Evolutionary conservation across 1,140 invertebrate genomes (phyloP).

Genomic region (Neomicropteryx cornuta): DNA sequence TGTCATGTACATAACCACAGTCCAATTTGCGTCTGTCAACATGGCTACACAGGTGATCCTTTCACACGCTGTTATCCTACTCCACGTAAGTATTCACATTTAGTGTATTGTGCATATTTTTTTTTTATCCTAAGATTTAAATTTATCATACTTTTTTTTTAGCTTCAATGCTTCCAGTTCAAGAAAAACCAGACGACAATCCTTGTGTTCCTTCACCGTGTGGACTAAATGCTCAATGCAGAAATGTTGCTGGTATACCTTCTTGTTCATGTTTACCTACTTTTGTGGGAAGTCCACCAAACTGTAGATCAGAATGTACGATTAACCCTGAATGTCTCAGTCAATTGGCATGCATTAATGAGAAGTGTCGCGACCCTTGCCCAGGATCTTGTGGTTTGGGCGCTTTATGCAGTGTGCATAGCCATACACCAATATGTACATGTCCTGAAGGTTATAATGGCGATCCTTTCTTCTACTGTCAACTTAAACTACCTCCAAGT

Average conservation of each 20-base stretch:
- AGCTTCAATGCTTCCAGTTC: constrained; percentile 17
- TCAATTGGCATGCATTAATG: constrained; percentile 69
- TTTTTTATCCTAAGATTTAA: constrained; percentile 45
- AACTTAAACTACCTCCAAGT: constrained; percentile 34
- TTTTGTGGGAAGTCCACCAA: constrained; percentile 57
- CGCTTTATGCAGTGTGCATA: constrained; percentile 66
- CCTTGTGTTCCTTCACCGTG: constrained; percentile 72
- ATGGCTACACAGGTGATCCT: constrained; percentile 58
- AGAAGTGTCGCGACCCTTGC: constrained; percentile 77
- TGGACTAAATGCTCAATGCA: constrained; percentile 72
- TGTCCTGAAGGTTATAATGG: constrained; percentile 60
- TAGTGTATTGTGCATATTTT: constrained; percentile 50
- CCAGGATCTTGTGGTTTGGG: constrained; percentile 71
- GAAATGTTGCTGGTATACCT: constrained; percentile 59
- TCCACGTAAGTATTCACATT: constrained; percentile 45
- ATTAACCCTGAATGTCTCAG: constrained; percentile 69
- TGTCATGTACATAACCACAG: constrained; percentile 68
- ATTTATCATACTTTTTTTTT: constrained; percentile 49
- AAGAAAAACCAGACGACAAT: constrained; percentile 39
- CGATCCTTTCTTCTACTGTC: constrained; percentile 59
- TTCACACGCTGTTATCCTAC: constrained; percentile 41
- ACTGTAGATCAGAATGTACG: constrained; percentile 70
- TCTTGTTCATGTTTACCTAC: constrained; percentile 63
- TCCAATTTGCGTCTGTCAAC: constrained; percentile 59
- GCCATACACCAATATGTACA: constrained; percentile 67